Percentiles rank a stretch among this genome's conserved stretches.
Evolutionary conservation across 2,113 vertebrate genomes (phyloP).

Genomic region (Circaetus gallicus): DNA sequence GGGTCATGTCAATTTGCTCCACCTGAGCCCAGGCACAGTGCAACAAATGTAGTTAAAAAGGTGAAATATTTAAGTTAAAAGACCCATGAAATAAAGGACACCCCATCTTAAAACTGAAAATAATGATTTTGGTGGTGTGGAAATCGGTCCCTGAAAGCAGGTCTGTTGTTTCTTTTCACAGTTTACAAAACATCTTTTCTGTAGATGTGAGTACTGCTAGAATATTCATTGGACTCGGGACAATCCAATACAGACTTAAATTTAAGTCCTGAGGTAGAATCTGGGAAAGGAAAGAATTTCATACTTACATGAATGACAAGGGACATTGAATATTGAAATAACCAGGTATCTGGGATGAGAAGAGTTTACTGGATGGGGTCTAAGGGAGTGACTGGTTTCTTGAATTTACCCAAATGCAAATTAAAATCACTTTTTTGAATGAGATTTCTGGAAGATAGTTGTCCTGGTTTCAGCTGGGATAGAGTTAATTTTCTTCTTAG

Average conservation of each 20-base stretch:
- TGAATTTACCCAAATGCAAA: neutral
- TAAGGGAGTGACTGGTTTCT: neutral
- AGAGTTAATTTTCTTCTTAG: too few relatives aligned
- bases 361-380: neutral
- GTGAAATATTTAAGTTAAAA: neutral
- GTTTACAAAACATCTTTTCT: neutral
- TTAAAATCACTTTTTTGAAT: neutral
- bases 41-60: neutral
- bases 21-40: neutral
- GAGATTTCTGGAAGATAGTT: neutral
- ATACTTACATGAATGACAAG: neutral
- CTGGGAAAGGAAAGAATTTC: neutral
- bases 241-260: neutral
- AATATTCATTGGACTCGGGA: neutral
- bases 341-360: neutral
- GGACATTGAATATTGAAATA: neutral
- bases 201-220: neutral
- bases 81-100: neutral
- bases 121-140: neutral
- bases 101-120: neutral
- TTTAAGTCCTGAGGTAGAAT: neutral
- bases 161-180: neutral
- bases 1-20: neutral
- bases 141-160: neutral
- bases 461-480: too few relatives aligned